phyloP scores from a whole-genome alignment of 1,140 invertebrate genomes.

The Cherax quadricarinatus region DNA sequence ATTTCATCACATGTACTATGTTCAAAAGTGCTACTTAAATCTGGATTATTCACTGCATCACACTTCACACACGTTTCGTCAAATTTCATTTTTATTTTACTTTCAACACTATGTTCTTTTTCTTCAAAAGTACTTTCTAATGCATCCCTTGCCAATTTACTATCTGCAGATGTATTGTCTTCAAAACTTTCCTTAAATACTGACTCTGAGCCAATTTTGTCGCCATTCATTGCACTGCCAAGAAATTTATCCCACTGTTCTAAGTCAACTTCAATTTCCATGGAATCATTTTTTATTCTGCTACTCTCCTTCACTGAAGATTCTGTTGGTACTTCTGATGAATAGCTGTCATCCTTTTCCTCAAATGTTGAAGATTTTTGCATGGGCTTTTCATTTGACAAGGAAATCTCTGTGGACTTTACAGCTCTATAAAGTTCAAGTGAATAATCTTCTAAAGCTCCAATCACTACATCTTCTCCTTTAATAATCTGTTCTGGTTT shows the following conservation, averaged over 20 bases:
- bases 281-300: background rate
- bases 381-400: background rate
- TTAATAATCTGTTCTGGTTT: constrained; percentile 57
- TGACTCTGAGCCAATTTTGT: constrained; percentile 18
- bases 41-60: background rate
- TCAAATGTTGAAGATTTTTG: background rate
- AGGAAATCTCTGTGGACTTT: constrained; percentile 34
- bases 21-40: constrained; percentile 53
- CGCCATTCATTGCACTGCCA: constrained; percentile 33
- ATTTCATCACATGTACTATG: constrained; percentile 65
- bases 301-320: background rate
- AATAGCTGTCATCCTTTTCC: background rate
- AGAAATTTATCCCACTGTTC: constrained; percentile 66
- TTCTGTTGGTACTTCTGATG: background rate
- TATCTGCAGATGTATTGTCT: background rate
- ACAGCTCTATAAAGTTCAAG: constrained; percentile 60
- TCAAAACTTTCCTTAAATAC: constrained; percentile 37
- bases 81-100: background rate
- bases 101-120: background rate
- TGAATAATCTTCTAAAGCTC: constrained; percentile 64
- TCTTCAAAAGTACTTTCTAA: background rate
- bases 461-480: constrained; percentile 67
- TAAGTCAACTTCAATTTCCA: constrained; percentile 49
- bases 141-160: constrained; percentile 30
- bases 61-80: too few species aligned